Conservation (phyloP, 2,113 vertebrate species). For the Trogon surrucura region DNA sequence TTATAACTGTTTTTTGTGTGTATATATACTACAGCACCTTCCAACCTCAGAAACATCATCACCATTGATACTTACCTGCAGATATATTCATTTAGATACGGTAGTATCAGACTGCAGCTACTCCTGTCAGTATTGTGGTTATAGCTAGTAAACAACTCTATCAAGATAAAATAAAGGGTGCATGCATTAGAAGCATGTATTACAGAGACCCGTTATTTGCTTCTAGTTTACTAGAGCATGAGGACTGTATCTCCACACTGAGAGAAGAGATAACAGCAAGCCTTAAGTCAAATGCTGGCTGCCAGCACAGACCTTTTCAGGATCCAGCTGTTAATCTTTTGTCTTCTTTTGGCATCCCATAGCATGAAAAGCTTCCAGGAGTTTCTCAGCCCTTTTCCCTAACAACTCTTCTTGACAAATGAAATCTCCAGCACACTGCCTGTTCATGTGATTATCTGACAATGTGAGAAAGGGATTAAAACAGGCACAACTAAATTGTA, state of each 20-base stretch:
- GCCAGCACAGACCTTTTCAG: background rate
- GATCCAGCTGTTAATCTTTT: background rate
- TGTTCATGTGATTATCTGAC: background rate
- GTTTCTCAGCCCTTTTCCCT: background rate
- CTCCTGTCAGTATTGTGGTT: background rate
- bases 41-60: background rate
- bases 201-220: background rate
- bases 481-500: background rate
- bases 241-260: background rate
- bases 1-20: background rate
- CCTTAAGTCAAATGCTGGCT: background rate
- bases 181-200: background rate
- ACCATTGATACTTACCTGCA: background rate
- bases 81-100: background rate
- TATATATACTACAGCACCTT: background rate
- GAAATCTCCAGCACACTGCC: background rate
- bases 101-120: background rate
- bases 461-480: background rate
- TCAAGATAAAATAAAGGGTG: background rate
- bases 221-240: background rate
- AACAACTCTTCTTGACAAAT: background rate
- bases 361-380: background rate
- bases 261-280: background rate
- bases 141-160: background rate
- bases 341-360: background rate